phyloP scores from a whole-genome alignment of 2,888 invertebrate genomes.

The Dascillus cervinus region DNA sequence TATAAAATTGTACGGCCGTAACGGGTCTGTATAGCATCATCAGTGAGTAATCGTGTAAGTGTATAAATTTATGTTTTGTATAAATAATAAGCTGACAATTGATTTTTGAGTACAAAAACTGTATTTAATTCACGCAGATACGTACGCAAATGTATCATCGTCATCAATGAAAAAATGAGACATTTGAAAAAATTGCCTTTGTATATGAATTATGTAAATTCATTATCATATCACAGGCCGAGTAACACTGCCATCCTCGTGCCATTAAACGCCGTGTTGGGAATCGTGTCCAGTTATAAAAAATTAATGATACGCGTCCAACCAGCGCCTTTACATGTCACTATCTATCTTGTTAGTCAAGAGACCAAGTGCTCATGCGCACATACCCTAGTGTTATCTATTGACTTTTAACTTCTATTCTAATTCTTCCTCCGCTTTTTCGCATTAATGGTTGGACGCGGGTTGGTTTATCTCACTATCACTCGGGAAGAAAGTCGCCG shows the following conservation, averaged over 20 bases:
- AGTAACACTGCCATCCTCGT: slow-evolving; percentile 40
- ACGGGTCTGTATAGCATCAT: slow-evolving; percentile 23
- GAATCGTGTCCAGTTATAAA: slow-evolving; percentile 14
- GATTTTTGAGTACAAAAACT: slow-evolving; percentile 26
- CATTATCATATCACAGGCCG: slow-evolving; percentile 41
- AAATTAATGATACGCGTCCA: slow-evolving; percentile 12
- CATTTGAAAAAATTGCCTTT: slow-evolving; percentile 38
- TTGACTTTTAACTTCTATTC: slow-evolving; percentile 10
- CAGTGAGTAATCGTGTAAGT: slow-evolving; percentile 18
- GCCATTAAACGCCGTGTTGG: slow-evolving; percentile 32
- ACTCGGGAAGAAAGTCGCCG: slow-evolving; percentile 1
- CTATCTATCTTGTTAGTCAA: slow-evolving; percentile 14
- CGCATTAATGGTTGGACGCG: slow-evolving; percentile 28
- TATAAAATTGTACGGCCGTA: slow-evolving; percentile 25
- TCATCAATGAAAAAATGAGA: too few species aligned
- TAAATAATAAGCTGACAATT: too few species aligned
- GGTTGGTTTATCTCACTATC: slow-evolving; percentile 10
- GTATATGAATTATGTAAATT: slow-evolving; percentile 41
- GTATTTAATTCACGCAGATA: slow-evolving; percentile 26
- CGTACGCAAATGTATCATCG: slow-evolving; percentile 19
- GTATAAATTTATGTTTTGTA: slow-evolving; percentile 26
- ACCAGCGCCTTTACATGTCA: slow-evolving; percentile 14
- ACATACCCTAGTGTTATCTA: slow-evolving; percentile 20
- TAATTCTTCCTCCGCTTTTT: slow-evolving; percentile 27
- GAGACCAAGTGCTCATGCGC: slow-evolving; percentile 31